Evolutionary conservation across 2,888 invertebrate species (phyloP).

Genomic region (Abscondita cerata): DNA sequence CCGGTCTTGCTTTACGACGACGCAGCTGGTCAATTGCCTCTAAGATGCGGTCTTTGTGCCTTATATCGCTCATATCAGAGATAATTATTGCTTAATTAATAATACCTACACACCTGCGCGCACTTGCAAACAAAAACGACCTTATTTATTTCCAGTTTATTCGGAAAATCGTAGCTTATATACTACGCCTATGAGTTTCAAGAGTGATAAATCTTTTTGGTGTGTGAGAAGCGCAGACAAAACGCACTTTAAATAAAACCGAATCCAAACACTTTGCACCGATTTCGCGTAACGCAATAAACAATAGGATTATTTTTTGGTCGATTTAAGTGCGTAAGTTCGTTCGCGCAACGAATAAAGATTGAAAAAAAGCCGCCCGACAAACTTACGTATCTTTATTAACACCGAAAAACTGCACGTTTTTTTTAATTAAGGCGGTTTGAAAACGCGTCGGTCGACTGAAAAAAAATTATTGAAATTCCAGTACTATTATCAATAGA

Average conservation of each 20-base stretch:
- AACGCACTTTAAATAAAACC: conserved; percentile 20
- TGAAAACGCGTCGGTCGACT: neutral
- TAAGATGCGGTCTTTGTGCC: conserved; percentile 77
- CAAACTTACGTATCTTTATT: conserved; percentile 19
- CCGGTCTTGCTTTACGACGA: conserved; percentile 83
- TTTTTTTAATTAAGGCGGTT: conserved; percentile 5
- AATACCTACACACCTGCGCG: conserved; percentile 3
- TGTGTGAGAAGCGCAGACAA: conserved; percentile 11
- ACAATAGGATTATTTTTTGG: neutral
- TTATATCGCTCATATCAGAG: conserved; percentile 59
- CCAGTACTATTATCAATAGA: conserved; percentile 4
- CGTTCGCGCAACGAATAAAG: neutral
- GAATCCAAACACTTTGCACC: neutral
- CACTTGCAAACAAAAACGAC: neutral
- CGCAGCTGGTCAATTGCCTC: conserved; percentile 86
- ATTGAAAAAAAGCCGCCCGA: conserved; percentile 12
- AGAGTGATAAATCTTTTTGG: conserved; percentile 22
- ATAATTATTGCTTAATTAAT: neutral
- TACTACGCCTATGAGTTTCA: conserved; percentile 23
- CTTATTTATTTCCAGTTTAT: neutral
- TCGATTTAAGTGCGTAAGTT: too few relatives aligned
- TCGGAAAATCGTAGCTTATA: neutral
- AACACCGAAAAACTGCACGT: conserved; percentile 10
- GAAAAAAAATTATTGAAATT: conserved; percentile 1
- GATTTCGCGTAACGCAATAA: neutral